Conservation (phyloP, 1,140 invertebrate genomes). For the Aphelenchoides avenae region DNA sequence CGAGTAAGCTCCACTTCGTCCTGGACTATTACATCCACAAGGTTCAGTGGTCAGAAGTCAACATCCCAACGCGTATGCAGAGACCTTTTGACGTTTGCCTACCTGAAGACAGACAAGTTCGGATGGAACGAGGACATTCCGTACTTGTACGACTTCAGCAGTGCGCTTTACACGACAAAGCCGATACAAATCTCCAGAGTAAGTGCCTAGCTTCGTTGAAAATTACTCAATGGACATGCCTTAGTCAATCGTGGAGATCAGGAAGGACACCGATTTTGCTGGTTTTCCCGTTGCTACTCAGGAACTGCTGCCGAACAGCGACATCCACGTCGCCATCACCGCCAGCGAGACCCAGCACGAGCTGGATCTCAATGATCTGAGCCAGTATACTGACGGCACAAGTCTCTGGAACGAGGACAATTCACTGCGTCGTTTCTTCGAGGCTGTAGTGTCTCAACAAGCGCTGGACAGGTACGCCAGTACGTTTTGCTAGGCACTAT, state of each 20-base stretch:
- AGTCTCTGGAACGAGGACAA: constrained; percentile 26
- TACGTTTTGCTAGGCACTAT: too few species aligned
- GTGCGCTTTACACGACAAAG: constrained; percentile 26
- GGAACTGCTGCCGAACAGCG: not conserved
- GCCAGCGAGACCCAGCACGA: constrained; percentile 19
- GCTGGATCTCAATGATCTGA: constrained; percentile 18
- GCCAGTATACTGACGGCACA: constrained; percentile 19
- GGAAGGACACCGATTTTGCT: constrained; percentile 28
- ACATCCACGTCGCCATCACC: constrained; percentile 24
- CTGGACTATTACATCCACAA: too few species aligned
- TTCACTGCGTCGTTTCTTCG: constrained; percentile 32
- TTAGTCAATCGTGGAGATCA: constrained; percentile 18
- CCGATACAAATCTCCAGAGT: too few species aligned
- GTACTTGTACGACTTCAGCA: constrained; percentile 34
- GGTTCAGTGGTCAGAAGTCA: constrained; percentile 26
- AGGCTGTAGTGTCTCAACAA: constrained; percentile 27
- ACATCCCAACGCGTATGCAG: constrained; percentile 32
- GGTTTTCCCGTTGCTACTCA: too few species aligned
- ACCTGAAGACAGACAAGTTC: constrained; percentile 18
- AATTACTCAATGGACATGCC: too few species aligned
- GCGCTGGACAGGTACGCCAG: too few species aligned
- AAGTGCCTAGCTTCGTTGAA: not conserved
- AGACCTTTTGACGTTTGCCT: constrained; percentile 24
- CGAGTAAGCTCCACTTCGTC: too few species aligned
- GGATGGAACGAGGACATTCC: too few species aligned